Conservation (phyloP, 1,140 invertebrate species). For the Hyles euphorbiae region DNA sequence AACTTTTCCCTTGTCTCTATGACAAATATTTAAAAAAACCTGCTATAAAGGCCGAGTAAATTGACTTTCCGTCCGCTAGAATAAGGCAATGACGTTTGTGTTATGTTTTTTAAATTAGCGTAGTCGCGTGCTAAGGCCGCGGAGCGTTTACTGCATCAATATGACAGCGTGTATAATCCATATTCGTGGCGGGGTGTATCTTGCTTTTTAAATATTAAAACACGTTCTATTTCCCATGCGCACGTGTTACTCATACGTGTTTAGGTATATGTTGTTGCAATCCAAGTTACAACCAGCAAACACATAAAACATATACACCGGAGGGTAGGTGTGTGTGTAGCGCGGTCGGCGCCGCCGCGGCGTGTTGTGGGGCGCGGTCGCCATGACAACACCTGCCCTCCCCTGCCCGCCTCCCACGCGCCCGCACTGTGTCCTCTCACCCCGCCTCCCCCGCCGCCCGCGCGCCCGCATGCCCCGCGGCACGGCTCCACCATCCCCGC, state of each 20-base stretch:
- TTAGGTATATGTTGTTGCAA: conserved; percentile 30
- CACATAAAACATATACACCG: conserved; percentile 63
- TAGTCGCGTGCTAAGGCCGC: no score
- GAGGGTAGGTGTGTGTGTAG: conserved; percentile 35
- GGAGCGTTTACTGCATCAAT: no score
- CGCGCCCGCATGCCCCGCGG: neutral
- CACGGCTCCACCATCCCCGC: conserved; percentile 29
- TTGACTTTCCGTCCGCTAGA: no score
- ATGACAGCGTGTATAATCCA: neutral
- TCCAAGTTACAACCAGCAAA: conserved; percentile 50
- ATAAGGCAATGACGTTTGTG: no score
- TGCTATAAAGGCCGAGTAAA: no score
- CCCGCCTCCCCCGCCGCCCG: conserved; percentile 22
- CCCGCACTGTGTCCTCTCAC: no score
- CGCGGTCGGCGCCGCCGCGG: conserved; percentile 56
- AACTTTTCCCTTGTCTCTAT: no score
- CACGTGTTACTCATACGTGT: conserved; percentile 35
- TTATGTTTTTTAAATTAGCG: no score
- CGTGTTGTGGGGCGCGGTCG: conserved; percentile 69
- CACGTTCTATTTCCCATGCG: conserved; percentile 36
- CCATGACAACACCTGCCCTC: conserved; percentile 47
- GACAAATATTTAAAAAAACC: no score
- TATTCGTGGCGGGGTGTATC: conserved; percentile 6
- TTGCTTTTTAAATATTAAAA: conserved; percentile 49
- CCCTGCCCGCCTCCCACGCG: conserved; percentile 27